Conservation (phyloP, 2,888 invertebrate genomes). For the Salticus scenicus region DNA sequence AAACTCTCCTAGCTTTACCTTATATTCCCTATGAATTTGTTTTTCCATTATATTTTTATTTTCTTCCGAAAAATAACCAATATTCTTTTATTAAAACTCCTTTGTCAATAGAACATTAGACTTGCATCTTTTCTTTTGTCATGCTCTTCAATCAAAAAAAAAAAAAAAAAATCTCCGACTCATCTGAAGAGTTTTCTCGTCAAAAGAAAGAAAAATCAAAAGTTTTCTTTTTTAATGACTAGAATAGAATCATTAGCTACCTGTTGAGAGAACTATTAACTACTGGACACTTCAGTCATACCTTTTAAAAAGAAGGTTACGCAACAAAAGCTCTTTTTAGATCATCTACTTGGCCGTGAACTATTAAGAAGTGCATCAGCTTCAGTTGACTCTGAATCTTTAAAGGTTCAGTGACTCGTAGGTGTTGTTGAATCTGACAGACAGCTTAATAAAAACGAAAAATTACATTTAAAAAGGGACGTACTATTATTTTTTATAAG, state of each 20-base stretch:
- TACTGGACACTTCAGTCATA: neutral
- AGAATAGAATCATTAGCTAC: neutral
- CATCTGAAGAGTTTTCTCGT: no score
- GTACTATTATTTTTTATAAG: no score
- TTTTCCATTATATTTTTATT: no score
- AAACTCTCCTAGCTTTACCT: no score
- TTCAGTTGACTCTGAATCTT: no score
- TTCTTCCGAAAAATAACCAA: no score
- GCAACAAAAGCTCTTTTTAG: neutral
- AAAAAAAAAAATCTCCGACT: no score
- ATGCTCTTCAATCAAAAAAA: no score
- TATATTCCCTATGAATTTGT: no score
- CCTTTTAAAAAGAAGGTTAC: neutral
- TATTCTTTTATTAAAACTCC: no score
- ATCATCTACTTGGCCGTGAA: neutral
- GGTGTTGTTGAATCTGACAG: neutral
- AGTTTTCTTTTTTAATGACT: neutral
- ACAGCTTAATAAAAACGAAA: neutral
- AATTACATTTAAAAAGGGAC: neutral
- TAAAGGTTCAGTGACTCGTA: neutral
- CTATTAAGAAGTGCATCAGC: neutral
- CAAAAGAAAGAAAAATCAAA: neutral
- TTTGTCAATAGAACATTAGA: no score
- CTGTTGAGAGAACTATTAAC: neutral
- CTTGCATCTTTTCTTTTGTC: no score